These are phyloP conservation scores for Hyla sarda DNA, from an alignment of 2,113 vertebrate genomes.

Conservation along the genomic window DNA sequence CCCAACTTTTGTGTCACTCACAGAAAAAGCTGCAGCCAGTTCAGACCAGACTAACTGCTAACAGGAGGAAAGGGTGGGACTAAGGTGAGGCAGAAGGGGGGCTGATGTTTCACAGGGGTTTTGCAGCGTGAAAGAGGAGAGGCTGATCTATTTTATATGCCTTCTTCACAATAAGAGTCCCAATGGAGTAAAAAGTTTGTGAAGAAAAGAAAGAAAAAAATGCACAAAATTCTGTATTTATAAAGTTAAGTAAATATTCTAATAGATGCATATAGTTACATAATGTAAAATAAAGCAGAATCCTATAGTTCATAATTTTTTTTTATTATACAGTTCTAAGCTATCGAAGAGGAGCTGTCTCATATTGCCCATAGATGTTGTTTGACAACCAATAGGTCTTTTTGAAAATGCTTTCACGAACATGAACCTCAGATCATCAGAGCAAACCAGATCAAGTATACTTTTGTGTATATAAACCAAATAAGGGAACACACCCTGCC, in stretches of 20 bases:
- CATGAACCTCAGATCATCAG: neutral
- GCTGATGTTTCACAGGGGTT: constrained; percentile 43
- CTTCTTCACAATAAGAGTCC: constrained; percentile 42
- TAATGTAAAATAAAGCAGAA: neutral
- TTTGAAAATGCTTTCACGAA: neutral
- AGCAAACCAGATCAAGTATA: neutral
- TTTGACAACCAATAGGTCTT: neutral
- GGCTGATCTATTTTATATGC: constrained; percentile 18
- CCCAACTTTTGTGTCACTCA: constrained; percentile 29
- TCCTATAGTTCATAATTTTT: neutral
- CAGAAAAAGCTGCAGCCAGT: constrained; percentile 34
- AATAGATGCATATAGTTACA: neutral
- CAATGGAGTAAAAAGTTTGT: neutral
- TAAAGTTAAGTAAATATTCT: neutral
- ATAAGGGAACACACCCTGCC: too few relatives aligned
- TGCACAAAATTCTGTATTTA: neutral
- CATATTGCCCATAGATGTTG: neutral
- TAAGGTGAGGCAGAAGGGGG: constrained; percentile 54
- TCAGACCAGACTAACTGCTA: constrained; percentile 39
- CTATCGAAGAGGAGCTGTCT: neutral
- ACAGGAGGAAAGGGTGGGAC: constrained; percentile 57
- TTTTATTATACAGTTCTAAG: neutral
- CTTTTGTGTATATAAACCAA: neutral
- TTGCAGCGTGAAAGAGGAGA: constrained; percentile 39
- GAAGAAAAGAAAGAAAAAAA: neutral